phyloP scores from a whole-genome alignment of 2,888 invertebrate genomes.

The Colletes collaris region DNA sequence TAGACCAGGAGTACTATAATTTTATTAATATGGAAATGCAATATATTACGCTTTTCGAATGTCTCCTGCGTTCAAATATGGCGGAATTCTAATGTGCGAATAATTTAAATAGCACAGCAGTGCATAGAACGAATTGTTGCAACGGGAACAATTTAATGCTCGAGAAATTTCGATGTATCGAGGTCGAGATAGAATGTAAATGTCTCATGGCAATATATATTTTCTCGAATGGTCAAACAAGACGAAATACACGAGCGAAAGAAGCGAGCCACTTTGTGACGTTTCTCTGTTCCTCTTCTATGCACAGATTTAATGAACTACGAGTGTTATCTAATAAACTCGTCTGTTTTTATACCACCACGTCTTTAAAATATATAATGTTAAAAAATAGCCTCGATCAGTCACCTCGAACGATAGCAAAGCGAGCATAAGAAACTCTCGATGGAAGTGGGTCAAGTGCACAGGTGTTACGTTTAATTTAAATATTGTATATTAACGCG shows the following conservation, averaged over 20 bases:
- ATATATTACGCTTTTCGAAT: background rate
- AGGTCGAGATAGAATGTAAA: background rate
- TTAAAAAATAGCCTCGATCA: no score
- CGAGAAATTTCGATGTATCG: background rate
- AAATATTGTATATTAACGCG: background rate
- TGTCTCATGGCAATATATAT: no score
- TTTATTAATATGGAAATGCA: background rate
- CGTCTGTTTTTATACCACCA: background rate
- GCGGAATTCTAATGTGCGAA: background rate
- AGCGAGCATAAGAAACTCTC: background rate
- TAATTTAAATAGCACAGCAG: background rate
- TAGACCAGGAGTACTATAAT: background rate
- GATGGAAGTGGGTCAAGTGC: constrained; percentile 5
- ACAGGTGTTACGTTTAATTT: background rate
- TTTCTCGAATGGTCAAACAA: no score
- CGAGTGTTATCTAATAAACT: background rate
- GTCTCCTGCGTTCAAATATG: background rate
- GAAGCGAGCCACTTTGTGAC: no score
- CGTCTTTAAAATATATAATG: no score
- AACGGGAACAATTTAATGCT: background rate
- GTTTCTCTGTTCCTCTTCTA: no score
- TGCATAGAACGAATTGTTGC: constrained; percentile 4
- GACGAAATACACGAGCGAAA: no score
- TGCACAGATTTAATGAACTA: no score
- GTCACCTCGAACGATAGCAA: no score